Base-by-base conservation (phyloP, 2,113 vertebrate genomes). In the Seriola dumerili region DNA sequence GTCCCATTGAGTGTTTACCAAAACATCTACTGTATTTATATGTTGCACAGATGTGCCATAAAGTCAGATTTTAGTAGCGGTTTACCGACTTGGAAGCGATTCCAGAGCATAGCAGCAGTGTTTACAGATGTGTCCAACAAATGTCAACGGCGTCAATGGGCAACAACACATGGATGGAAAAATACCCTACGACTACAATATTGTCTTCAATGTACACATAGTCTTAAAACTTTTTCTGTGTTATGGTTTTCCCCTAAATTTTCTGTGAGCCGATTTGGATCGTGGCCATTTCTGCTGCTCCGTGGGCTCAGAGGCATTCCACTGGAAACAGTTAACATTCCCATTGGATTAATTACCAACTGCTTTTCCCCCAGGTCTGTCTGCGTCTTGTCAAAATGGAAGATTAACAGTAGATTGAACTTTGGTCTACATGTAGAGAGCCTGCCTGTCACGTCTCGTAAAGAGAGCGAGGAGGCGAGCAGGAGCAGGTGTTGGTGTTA, bases 301-400 rank as follows among this genome's bases (percentile, higher is more conserved):
- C 62, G 72, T 73, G 78, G 72, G 78, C 86, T 90, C 76, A 62
- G 68, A 85, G 76, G 81, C 52, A 79, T 90, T 90, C 72, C 71
- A 67, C 63, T 77, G 81, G 73, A 81, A 91, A 82, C 72, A n/a
- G 76, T 85, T 77, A 90, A 93, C 88, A 90, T 67, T 84, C 88
- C 75, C 72, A 78, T 67, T 83, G 79, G 86, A 92, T 90, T 91
- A 91, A 91, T 93, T 91, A 89, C 86, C 77, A 80, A 57, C 58
- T 57, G 46, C 54, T 48, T 84, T 59, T 29, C 40, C 71, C 19
- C 36, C 40, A 72, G 65, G 74, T 82, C 76, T 66, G 69, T 83
- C 69, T 84, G 88, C 62, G 66, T 68, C 78, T 82, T 80, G 70
- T 77, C 72, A 76, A 78, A 85, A 78, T 64, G 50, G 16, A 71